A percentile compares a stretch with the other conserved stretches of the same genome.
These are phyloP conservation scores for Phoenicopterus ruber DNA, from an alignment of 2,113 vertebrate species.

Conservation along the genomic window DNA sequence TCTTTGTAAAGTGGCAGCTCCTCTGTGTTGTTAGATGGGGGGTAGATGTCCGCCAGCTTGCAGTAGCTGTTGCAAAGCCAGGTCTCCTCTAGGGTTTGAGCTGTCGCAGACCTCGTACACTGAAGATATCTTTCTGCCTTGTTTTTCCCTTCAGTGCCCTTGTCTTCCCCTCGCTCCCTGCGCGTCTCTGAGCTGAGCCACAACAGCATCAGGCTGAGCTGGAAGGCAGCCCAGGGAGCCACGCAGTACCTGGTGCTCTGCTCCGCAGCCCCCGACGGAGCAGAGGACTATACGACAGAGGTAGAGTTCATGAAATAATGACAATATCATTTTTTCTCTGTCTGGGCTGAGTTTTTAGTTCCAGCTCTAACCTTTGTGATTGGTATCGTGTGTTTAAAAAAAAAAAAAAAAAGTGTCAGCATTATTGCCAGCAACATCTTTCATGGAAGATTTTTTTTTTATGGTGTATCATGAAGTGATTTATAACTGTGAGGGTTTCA, in stretches of 20 bases:
- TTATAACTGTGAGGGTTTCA: background rate
- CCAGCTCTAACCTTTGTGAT: background rate
- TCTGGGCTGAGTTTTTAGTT: background rate
- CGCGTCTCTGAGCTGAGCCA: conserved; percentile 78
- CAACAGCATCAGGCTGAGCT: conserved; percentile 79
- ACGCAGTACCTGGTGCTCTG: conserved; percentile 88
- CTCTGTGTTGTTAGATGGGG: background rate
- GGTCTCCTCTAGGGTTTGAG: background rate
- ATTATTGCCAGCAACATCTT: background rate
- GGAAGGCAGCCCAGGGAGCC: conserved; percentile 78
- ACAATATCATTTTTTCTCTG: rapidly evolving
- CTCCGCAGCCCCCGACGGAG: conserved; percentile 76
- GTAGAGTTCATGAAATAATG: background rate
- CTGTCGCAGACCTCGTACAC: background rate
- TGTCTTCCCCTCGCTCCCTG: conserved; percentile 77
- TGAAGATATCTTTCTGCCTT: background rate
- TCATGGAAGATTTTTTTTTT: background rate
- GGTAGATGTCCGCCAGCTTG: background rate
- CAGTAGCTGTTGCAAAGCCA: background rate
- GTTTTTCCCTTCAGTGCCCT: conserved; percentile 70
- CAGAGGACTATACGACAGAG: conserved; percentile 60
- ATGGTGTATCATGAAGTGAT: background rate
- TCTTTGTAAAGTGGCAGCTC: background rate
- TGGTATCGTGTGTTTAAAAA: background rate
- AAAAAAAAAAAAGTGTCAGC: background rate